Evolutionary conservation across 2,888 invertebrate species (phyloP).

Genomic region (Calliscelio sp.): DNA sequence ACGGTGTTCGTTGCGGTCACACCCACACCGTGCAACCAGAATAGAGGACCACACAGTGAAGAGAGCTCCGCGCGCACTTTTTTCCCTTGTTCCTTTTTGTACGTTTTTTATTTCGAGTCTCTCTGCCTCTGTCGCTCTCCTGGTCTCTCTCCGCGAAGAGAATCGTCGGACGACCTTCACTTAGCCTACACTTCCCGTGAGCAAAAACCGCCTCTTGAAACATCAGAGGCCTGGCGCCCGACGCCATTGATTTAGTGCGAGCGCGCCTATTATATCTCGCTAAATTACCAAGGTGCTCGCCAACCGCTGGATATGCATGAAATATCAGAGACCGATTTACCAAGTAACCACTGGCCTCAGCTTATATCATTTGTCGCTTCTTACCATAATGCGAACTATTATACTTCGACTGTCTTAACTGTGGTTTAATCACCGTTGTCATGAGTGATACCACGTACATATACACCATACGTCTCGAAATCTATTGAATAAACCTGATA

Average conservation of each 20-base stretch:
- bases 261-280: constrained; percentile 73
- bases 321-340: constrained; percentile 71
- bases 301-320: constrained; percentile 70
- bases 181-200: constrained; percentile 79
- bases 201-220: constrained; percentile 81
- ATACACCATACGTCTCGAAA: constrained; percentile 18
- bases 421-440: constrained; percentile 52
- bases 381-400: constrained; percentile 63
- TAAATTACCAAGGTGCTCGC: constrained; percentile 72
- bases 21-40: constrained; percentile 77
- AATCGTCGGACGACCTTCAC: constrained; percentile 78
- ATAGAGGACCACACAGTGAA: constrained; percentile 77
- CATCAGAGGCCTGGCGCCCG: constrained; percentile 81
- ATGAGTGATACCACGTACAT: constrained; percentile 52
- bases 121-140: constrained; percentile 43
- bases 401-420: constrained; percentile 44
- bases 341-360: constrained; percentile 57
- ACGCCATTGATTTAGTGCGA: constrained; percentile 76
- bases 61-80: constrained; percentile 70
- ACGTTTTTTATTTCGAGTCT: constrained; percentile 51
- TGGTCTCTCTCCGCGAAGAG: constrained; percentile 47
- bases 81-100: constrained; percentile 67
- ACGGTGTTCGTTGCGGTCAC: constrained; percentile 81
- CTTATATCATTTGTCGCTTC: constrained; percentile 70
- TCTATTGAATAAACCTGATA: constrained; percentile 59